Evolutionary conservation across 2,888 invertebrate genomes (phyloP).

Genomic region (Diadegma fenestrale): DNA sequence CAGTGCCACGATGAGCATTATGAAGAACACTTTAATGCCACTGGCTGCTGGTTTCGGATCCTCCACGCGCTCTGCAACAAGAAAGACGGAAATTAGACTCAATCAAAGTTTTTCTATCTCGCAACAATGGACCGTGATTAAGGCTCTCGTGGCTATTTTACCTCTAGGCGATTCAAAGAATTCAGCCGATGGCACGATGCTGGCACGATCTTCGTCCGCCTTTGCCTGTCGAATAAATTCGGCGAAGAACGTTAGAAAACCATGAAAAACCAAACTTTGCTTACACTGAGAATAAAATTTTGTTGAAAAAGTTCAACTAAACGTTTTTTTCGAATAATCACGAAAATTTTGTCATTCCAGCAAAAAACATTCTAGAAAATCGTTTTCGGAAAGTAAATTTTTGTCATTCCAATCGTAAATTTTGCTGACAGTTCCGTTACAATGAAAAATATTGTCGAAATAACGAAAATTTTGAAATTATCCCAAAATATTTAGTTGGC

Average conservation of each 20-base stretch:
- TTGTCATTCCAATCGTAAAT: too few relatives aligned
- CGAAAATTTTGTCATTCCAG: too few relatives aligned
- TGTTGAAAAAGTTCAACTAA: too few relatives aligned
- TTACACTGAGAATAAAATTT: too few relatives aligned
- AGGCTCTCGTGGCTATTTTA: slow-evolving; percentile 74
- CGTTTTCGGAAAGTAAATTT: too few relatives aligned
- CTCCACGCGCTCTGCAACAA: slow-evolving; percentile 90
- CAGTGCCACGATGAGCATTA: slow-evolving; percentile 94
- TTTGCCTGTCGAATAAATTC: slow-evolving; percentile 85
- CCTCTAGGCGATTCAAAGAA: slow-evolving; percentile 95
- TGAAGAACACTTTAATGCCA: slow-evolving; percentile 95
- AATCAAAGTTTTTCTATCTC: neutral
- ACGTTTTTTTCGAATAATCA: too few relatives aligned
- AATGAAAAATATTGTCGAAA: too few relatives aligned
- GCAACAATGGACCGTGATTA: neutral
- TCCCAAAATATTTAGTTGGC: too few relatives aligned
- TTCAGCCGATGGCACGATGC: slow-evolving; percentile 95
- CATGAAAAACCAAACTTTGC: neutral
- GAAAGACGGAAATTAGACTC: slow-evolving; percentile 12
- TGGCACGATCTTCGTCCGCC: slow-evolving; percentile 90
- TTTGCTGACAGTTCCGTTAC: too few relatives aligned
- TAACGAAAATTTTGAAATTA: too few relatives aligned
- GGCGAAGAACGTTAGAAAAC: neutral
- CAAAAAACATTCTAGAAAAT: too few relatives aligned
- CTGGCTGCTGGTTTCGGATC: slow-evolving; percentile 95